Evolutionary conservation across 2,797 vertebrate species (phyloP), one percentile per base, ranked within the genome.

Genomic region (Acanthopagrus latus): DNA sequence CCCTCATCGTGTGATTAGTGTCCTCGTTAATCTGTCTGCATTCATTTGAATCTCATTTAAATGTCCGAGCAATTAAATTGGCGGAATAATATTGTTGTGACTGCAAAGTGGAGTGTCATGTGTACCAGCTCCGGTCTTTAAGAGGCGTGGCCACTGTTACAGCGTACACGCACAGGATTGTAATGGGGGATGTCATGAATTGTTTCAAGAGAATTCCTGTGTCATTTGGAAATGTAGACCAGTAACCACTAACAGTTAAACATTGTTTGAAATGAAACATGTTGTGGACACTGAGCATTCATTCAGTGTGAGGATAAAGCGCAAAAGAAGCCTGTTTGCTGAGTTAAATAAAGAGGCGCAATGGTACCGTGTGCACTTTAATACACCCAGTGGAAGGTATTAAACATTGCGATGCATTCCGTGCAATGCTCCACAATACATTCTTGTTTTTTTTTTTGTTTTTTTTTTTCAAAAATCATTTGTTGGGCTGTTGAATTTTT

Each of bases 1-100:
- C 78, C 74, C 78, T 74, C 81, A 86, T 92, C 91, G 81, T 87
- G 88, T 90, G 93, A 93, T 91, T 91, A 87, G 81, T 71, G 71
- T 88, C 84, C 88, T 88, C 78, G 78, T 94, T 94, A 90, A 94
- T 95, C 86, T 89, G 87, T 89, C 87, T 54, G 83, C 87, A 82
- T 92, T 93, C 76, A 91, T 95, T 95, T 93, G 87, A 90, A 91
- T 93, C 91, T 92, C 82, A 92, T 95, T 93, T 91, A 92, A 91
- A 91, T 76, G 85, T 78, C 90, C 83, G 76, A 91, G 83, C 90
- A 90, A 91, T 92, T 93, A 91, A 83, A 87, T 91, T 78, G 86
- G 81, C 80, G 85, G 89, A 93, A 93, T 92, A 91, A 92, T 90
- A 88, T 90, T 93, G 92, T 93, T 94, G 83, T 92, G 87, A 90